Conservation (phyloP, 1,140 invertebrate genomes). For the Musca domestica region DNA sequence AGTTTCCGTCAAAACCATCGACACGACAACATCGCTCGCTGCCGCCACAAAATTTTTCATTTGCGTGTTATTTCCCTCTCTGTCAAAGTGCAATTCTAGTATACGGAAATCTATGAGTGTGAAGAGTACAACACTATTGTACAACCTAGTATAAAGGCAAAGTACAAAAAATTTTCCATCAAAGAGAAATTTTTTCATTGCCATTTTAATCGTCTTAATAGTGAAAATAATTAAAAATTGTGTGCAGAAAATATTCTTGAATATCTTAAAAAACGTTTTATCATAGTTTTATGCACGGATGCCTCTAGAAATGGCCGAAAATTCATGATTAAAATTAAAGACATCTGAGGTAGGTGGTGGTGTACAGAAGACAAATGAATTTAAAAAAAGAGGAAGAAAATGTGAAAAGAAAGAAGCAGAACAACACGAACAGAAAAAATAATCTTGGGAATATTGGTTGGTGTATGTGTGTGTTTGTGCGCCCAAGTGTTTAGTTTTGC, state of each 20-base stretch:
- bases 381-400: constrained; percentile 26
- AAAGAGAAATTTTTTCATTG: constrained; percentile 18
- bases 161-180: constrained; percentile 26
- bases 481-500: constrained; percentile 28
- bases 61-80: constrained; percentile 8
- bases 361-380: too few relatives aligned
- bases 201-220: constrained; percentile 26
- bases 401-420: constrained; percentile 15
- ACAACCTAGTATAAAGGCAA: constrained; percentile 1
- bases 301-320: constrained; percentile 41
- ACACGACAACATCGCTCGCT: background rate
- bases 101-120: constrained; percentile 17
- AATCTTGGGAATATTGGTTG: background rate
- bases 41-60: constrained; percentile 5
- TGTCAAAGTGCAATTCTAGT: constrained; percentile 19
- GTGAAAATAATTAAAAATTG: constrained; percentile 35
- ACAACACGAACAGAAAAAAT: too few relatives aligned
- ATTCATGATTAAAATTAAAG: constrained; percentile 52
- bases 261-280: constrained; percentile 32
- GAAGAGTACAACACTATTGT: constrained; percentile 21
- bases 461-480: constrained; percentile 26
- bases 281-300: constrained; percentile 37
- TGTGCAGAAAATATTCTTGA: constrained; percentile 29
- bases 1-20: constrained; percentile 27
- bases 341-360: constrained; percentile 47